Evolutionary conservation across 1,140 invertebrate species (phyloP), one percentile per base, ranked within the genome.

Genomic region (Drosophila grimshawi): DNA sequence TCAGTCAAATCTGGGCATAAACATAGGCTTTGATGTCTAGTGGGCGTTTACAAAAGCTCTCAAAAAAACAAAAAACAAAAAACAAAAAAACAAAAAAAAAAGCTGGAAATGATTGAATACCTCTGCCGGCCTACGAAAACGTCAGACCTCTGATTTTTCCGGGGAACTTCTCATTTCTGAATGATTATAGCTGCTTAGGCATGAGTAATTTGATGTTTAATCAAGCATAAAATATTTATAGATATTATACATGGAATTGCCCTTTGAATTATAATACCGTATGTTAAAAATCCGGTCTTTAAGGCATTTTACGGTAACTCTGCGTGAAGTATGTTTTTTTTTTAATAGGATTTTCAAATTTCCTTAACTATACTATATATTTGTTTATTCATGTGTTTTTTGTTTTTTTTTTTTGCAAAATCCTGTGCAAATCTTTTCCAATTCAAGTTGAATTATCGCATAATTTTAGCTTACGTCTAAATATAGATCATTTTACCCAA

Each of bases 1-100:
- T 30, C 63, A 30, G 35, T 66, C 27, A 70, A 70, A 55, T 55
- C 35, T 49, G 52, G 8, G n/a, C 32, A 60, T 10, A 39, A 19
- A 55, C 7, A 7, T 52, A 30, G 27, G 57, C 35, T 48, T 48
- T 55, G 60, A 71, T 71, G 61, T 45, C 43, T 41, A 2, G 41
- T 64, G 52, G 61, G 61, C 52, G 68, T 48, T 29, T 45, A 35
- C 33, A 30, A 27, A 33, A 11, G 10, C 11, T 5, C 33, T 29
- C 32, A 19, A 10, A 33, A 29, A 46, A 7, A 5, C 10, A 43
- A 10, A 30, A 7, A 3, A 4, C 11, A 4, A 27, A 19, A 19
- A 19, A 49, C 30, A 30, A 7, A 3, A 4, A 8, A 4, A 27
- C 1, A 49, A 39, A 30, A 7, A 3, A 4, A 8, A 4, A 27